Evolutionary conservation across 2,888 invertebrate species (phyloP).

Genomic region (Microchrysa polita): DNA sequence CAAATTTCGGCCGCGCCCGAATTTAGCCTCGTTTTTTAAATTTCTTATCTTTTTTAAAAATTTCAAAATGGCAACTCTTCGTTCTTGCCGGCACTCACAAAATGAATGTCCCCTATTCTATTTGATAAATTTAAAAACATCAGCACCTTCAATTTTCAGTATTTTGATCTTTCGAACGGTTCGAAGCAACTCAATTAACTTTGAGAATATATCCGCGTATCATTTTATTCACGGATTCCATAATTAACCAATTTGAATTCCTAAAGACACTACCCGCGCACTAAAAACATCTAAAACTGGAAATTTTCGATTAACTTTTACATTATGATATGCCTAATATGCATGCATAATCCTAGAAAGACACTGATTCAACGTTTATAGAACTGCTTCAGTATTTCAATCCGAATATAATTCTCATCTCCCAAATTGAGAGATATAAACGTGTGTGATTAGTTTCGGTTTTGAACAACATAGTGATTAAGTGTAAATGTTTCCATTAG

Average conservation of each 20-base stretch:
- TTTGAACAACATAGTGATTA: neutral
- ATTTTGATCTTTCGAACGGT: conserved; percentile 19
- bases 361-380: neutral
- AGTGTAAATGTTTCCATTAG: conserved; percentile 7
- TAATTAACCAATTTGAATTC: neutral
- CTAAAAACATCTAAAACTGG: neutral
- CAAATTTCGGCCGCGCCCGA: too few species aligned
- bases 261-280: neutral
- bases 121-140: neutral
- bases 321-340: neutral
- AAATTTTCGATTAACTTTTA: conserved; percentile 24
- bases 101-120: neutral
- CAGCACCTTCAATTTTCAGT: conserved; percentile 24
- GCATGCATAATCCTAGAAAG: neutral
- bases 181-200: conserved; percentile 30
- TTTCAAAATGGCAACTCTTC: neutral
- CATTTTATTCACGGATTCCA: neutral
- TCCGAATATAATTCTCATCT: neutral
- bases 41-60: neutral
- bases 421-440: neutral
- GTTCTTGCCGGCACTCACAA: neutral
- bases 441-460: conserved; percentile 19
- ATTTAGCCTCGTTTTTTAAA: too few species aligned
- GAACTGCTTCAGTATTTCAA: neutral
- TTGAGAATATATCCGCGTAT: neutral